These are phyloP conservation scores for Orthosia gothica DNA, from an alignment of 2,888 invertebrate genomes.

Conservation along the genomic window DNA sequence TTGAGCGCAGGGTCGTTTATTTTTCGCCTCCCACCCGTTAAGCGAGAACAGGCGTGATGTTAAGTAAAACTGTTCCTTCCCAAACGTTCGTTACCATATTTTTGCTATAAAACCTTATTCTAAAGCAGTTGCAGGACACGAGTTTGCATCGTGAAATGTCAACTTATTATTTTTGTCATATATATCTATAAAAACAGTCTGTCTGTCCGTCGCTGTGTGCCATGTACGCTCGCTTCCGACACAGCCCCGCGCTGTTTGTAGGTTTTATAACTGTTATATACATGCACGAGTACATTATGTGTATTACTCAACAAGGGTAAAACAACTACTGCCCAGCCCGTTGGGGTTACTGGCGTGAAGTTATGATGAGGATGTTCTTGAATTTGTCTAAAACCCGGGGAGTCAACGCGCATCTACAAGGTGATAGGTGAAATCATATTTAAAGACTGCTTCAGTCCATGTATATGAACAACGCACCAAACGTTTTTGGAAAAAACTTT, in stretches of 20 bases:
- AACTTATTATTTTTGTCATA: neutral
- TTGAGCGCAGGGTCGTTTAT: too few relatives aligned
- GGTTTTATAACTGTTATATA: slow-evolving; percentile 30
- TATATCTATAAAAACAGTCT: neutral
- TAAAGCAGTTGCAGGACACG: neutral
- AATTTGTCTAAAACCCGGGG: too few relatives aligned
- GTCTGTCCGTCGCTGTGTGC: slow-evolving; percentile 56
- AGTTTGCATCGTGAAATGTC: neutral
- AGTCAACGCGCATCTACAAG: too few relatives aligned
- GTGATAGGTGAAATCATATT: too few relatives aligned
- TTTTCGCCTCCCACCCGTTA: too few relatives aligned
- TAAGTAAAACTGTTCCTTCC: too few relatives aligned
- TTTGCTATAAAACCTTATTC: neutral
- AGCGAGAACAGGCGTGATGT: too few relatives aligned
- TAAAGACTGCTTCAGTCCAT: too few relatives aligned
- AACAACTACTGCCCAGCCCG: too few relatives aligned
- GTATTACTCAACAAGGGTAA: neutral
- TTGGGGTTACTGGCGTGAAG: neutral
- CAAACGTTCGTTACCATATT: neutral
- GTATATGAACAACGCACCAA: too few relatives aligned
- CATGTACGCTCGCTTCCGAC: slow-evolving; percentile 61
- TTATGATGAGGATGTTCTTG: too few relatives aligned
- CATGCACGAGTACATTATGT: slow-evolving; percentile 33
- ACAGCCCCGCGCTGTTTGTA: slow-evolving; percentile 31
- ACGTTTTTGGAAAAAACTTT: too few relatives aligned